Evolutionary conservation across 2,797 vertebrate genomes (phyloP).

Genomic region (Etheostoma nigrum): DNA sequence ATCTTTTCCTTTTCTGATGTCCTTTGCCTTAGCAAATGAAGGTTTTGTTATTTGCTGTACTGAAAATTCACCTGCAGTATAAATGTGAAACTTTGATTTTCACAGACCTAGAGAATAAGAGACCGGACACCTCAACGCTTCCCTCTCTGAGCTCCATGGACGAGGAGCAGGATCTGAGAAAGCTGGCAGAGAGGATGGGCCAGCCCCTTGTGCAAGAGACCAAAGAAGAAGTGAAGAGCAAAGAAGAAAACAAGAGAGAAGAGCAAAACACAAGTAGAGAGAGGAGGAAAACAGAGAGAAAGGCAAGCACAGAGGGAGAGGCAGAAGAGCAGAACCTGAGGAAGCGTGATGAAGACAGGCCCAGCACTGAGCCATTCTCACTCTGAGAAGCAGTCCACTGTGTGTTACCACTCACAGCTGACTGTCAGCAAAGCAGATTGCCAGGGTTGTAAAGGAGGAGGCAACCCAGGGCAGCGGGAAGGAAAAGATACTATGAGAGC

Average conservation of each 20-base stretch:
- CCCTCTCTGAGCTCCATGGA: constrained; percentile 30
- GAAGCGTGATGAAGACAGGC: constrained; percentile 74
- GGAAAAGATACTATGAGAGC: neutral
- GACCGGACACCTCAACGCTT: neutral
- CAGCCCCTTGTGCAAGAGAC: constrained; percentile 64
- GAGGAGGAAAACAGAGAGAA: neutral
- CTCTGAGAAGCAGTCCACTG: constrained; percentile 1
- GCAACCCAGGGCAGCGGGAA: neutral
- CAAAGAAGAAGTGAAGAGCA: constrained; percentile 2
- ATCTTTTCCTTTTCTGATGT: neutral
- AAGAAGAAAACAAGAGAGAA: neutral
- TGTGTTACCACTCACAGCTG: neutral
- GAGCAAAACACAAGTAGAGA: neutral
- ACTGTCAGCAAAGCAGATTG: neutral
- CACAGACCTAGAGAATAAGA: constrained; percentile 21
- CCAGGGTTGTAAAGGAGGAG: neutral
- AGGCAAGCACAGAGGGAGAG: constrained; percentile 41
- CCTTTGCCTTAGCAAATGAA: neutral
- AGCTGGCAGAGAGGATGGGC: constrained; percentile 69
- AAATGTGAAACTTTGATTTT: neutral
- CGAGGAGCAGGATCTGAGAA: constrained; percentile 23
- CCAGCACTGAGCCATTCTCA: neutral
- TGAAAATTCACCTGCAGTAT: neutral
- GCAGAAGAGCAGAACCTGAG: constrained; percentile 35
- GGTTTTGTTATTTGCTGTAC: neutral